These are phyloP conservation scores for Ceramica pisi DNA, from an alignment of 2,888 invertebrate genomes.

Conservation along the genomic window DNA sequence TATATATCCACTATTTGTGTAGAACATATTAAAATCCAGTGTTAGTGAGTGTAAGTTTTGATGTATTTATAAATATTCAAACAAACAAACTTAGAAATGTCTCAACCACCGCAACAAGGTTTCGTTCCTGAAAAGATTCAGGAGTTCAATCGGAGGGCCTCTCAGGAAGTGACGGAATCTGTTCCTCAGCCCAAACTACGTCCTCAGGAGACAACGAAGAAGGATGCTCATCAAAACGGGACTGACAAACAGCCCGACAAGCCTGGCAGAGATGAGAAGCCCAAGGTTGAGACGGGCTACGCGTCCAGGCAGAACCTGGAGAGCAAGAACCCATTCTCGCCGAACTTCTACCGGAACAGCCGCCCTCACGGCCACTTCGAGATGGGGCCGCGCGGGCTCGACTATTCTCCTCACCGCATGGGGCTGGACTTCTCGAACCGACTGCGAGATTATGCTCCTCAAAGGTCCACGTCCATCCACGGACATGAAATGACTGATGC, in stretches of 20 bases:
- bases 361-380: conserved; percentile 87
- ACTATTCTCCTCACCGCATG: conserved; percentile 88
- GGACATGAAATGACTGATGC: conserved; percentile 88
- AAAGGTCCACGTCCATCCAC: conserved; percentile 87
- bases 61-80: conserved; percentile 64
- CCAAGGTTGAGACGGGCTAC: conserved; percentile 72
- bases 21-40: conserved; percentile 61
- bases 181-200: conserved; percentile 68
- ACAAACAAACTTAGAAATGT: conserved; percentile 77
- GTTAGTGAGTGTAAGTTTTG: conserved; percentile 66
- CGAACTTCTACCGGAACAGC: conserved; percentile 82
- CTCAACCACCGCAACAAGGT: conserved; percentile 86
- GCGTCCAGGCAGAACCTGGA: conserved; percentile 78
- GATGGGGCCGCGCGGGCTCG: conserved; percentile 88
- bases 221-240: conserved; percentile 77
- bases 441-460: conserved; percentile 85
- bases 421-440: conserved; percentile 84
- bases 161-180: conserved; percentile 83
- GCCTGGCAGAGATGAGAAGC: conserved; percentile 72
- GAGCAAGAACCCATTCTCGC: conserved; percentile 86
- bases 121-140: conserved; percentile 87
- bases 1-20: conserved; percentile 65
- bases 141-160: conserved; percentile 85
- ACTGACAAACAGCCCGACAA: conserved; percentile 71
- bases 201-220: conserved; percentile 75